A percentile compares a stretch with the other conserved stretches of the same genome.
Evolutionary conservation across 2,888 invertebrate species (phyloP).

Genomic region (Alcis repandata): DNA sequence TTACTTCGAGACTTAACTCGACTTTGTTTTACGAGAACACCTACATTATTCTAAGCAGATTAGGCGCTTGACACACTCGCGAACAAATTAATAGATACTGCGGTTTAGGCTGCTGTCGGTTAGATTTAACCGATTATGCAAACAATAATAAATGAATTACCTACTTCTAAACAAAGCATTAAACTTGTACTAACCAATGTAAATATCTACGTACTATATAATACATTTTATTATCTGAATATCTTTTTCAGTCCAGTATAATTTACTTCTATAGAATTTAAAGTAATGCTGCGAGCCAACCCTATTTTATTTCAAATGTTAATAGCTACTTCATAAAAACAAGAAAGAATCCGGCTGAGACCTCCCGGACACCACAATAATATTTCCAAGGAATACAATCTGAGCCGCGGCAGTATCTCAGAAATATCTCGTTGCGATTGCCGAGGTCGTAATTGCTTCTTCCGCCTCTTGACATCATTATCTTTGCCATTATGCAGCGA

Average conservation of each 20-base stretch:
- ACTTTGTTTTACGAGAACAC: slow-evolving; percentile 71
- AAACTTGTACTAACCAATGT: background rate
- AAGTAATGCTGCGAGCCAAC: background rate
- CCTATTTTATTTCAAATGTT: slow-evolving; percentile 35
- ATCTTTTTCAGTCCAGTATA: background rate
- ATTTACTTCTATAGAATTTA: background rate
- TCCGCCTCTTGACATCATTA: slow-evolving; percentile 81
- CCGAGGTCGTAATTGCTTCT: slow-evolving; percentile 80
- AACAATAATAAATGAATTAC: background rate
- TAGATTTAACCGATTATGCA: slow-evolving; percentile 3
- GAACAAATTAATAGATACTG: slow-evolving; percentile 52
- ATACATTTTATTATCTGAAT: background rate
- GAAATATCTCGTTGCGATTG: slow-evolving; percentile 71
- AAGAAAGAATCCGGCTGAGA: slow-evolving; percentile 37
- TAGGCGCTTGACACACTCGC: slow-evolving; percentile 61
- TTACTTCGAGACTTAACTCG: slow-evolving; percentile 77
- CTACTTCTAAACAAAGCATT: background rate
- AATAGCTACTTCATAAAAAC: slow-evolving; percentile 35
- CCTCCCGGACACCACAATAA: slow-evolving; percentile 60
- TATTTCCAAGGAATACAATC: slow-evolving; percentile 66
- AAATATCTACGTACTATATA: background rate
- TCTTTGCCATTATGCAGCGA: slow-evolving; percentile 78
- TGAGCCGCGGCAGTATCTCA: slow-evolving; percentile 64
- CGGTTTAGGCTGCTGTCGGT: slow-evolving; percentile 14
- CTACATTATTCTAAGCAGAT: slow-evolving; percentile 70